phyloP scores from a whole-genome alignment of 2,113 vertebrate species.

The Agapornis roseicollis region DNA sequence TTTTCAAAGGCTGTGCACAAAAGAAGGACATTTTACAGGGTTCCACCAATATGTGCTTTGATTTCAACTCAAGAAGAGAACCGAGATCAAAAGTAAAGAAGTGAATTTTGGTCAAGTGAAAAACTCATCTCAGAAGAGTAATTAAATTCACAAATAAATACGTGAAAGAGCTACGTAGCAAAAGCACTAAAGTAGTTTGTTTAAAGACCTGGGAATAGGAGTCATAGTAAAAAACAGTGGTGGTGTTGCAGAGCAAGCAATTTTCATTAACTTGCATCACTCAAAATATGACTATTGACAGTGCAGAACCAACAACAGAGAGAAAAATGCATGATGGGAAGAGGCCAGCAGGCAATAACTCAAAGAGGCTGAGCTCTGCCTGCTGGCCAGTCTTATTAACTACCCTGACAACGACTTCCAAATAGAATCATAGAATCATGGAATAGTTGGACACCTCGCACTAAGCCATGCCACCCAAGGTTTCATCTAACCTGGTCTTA shows the following conservation, averaged over 20 bases:
- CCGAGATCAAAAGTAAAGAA: not conserved
- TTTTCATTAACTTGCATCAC: not conserved
- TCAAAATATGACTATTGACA: not conserved
- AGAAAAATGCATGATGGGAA: not conserved
- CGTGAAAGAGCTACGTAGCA: not conserved
- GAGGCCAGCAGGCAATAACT: not conserved
- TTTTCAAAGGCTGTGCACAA: not conserved
- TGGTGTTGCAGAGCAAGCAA: not conserved
- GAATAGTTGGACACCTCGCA: too few species aligned
- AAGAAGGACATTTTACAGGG: not conserved
- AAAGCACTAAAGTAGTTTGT: not conserved
- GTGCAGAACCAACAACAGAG: not conserved
- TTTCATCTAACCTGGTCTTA: too few species aligned
- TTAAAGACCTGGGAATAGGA: not conserved
- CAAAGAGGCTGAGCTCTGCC: not conserved
- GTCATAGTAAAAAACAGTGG: not conserved
- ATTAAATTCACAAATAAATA: not conserved
- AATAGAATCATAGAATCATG: too few species aligned
- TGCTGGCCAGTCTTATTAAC: not conserved
- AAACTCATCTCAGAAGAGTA: not conserved
- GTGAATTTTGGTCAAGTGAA: not conserved
- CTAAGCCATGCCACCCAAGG: too few species aligned
- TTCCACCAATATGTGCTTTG: rapidly evolving
- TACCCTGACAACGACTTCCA: not conserved
- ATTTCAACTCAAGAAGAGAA: not conserved